Base-by-base conservation (phyloP, 2,888 invertebrate genomes). In the Troglohyphantes excavatus region DNA sequence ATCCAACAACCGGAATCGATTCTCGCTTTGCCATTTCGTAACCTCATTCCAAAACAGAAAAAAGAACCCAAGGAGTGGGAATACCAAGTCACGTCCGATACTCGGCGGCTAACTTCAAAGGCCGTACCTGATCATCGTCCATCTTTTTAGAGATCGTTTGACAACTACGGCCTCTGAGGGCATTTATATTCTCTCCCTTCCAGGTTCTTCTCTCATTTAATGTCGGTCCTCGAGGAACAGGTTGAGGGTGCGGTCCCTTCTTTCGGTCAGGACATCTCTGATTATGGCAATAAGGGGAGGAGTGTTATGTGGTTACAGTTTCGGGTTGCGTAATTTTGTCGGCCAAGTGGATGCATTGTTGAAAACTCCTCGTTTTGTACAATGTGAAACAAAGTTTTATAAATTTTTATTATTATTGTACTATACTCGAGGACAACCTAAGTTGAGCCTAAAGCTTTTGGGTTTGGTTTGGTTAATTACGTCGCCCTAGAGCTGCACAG, bases 21-120 rank as follows among this genome's bases (percentile, higher is more conserved):
- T 33, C 5, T 33, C 9, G 5, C 9, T 33, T 33, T 33, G 33
- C 33, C 33, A 33, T 33, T 33, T 33, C 9, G 33, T 33, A 33
- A 33, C 33, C 33, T 33, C 33, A 33, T 3, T 53, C 17, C 2
- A 1, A 53, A n/a, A n/a, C 13, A n/a, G 5, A 53, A 53, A 11
- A 39, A 39, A 13, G n/a, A 19, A 75, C 29, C 17, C 7, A 21
- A 61, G 59, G 75, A 75, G 75, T 75, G 75, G 59, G 61, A 29
- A 75, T 29, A 27, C 27, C 17, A 9, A 73, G 78, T 79, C 79
- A 79, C 79, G 79, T 43, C 61, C 33, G 21, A 17, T 13, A 19
- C 9, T 21, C n/a, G n/a, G 72, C 83, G 83, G 83, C 83, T 21
- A 83, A 83, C 72, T 68, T 83, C 83, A 83, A 83, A 83, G 83